Evolutionary conservation across 2,113 vertebrate species (phyloP), one percentile per base, ranked within the genome.

Genomic region (Syngnathus floridae): DNA sequence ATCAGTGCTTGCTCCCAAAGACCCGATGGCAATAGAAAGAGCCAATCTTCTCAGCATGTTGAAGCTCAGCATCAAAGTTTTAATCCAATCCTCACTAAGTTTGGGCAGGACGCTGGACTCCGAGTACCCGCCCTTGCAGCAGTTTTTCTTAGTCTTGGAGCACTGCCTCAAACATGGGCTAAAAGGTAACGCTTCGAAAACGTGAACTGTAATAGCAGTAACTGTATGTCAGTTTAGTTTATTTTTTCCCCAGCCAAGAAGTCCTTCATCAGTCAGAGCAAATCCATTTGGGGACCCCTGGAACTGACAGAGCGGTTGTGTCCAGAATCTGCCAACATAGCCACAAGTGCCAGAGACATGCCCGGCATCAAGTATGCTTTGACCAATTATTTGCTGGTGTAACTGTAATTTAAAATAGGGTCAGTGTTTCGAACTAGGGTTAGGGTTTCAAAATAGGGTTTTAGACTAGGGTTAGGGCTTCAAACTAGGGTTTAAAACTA

Each of bases 111-210:
- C 93, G 0, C 85, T 99, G 78, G 95, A 99, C 82, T 94, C 96
- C 0, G 95, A 98, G 55, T 94, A 93, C 76, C 94, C 93, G 1
- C 96, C 96, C 0, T 75, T 99, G 75, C 96, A 98, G 85, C 97
- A 99, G 88, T 98, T 99, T 80, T 98, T 99, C 57, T 89, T 98
- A 9, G 93, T 99, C 63, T 88, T 98, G 84, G 97, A 99, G 64
- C 96, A 99, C 62, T 99, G 96, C 82, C 94, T 99, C 64, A 98
- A 97, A 85, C 97, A 99, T 1, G 95, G 97, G 0, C 88, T 99
- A 64, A 98, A 94, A 95, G 93, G 96, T 98, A 84, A 85, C 87
- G 7, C 19, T 38, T 38, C 8, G 2, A 11, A 55, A 56, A 35
- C 2, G 7, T 14, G 3, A 16, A 43, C 5, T 43, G 11, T 21